phyloP scores from a whole-genome alignment of 2,888 invertebrate species.

The Cephonodes hylas region DNA sequence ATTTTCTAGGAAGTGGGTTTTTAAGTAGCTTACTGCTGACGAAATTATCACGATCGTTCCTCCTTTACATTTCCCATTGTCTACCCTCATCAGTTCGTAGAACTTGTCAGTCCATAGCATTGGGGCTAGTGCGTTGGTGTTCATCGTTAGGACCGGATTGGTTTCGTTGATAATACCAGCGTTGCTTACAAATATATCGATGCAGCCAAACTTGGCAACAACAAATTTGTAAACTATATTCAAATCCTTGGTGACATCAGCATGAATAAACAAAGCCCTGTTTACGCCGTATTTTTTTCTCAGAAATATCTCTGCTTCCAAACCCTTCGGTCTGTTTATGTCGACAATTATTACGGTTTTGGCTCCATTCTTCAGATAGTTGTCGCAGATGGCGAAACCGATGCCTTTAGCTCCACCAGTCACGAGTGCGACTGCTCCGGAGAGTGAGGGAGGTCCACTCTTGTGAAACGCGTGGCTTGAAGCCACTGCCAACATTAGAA shows the following conservation, averaged over 20 bases:
- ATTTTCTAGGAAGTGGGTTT: constrained; percentile 68
- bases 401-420: constrained; percentile 80
- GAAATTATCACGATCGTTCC: constrained; percentile 83
- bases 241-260: constrained; percentile 70
- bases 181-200: constrained; percentile 65
- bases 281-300: constrained; percentile 60
- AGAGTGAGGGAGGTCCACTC: too few species aligned
- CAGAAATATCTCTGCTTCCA: constrained; percentile 52
- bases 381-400: constrained; percentile 63
- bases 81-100: constrained; percentile 75
- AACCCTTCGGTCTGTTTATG: constrained; percentile 37
- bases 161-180: constrained; percentile 51
- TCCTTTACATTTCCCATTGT: constrained; percentile 75
- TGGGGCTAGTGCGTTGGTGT: constrained; percentile 47
- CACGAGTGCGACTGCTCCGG: constrained; percentile 41
- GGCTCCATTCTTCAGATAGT: constrained; percentile 61
- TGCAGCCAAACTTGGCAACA: constrained; percentile 37
- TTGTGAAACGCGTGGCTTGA: too few species aligned
- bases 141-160: constrained; percentile 31
- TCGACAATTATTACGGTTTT: constrained; percentile 38
- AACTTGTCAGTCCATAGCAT: constrained; percentile 66
- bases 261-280: constrained; percentile 64
- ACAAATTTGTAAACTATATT: constrained; percentile 50
- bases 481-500: too few species aligned
- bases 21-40: constrained; percentile 78